phyloP scores from a whole-genome alignment of 2,797 vertebrate genomes.

The Tauraco hartlaubi region DNA sequence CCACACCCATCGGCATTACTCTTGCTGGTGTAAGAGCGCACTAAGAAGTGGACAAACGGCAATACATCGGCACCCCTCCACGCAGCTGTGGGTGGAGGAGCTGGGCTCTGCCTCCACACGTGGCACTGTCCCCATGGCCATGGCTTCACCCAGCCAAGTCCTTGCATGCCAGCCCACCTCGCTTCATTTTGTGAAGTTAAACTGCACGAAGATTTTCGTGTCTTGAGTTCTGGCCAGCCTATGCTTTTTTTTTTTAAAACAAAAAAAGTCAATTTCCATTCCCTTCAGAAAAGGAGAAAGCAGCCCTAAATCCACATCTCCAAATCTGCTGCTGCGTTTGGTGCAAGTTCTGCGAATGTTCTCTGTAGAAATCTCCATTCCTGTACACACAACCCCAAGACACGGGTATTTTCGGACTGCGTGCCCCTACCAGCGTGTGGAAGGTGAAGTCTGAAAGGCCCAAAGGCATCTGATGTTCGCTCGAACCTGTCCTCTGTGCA shows the following conservation, averaged over 20 bases:
- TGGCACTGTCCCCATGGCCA: accelerated
- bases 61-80: accelerated
- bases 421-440: neutral
- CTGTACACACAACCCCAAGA: accelerated
- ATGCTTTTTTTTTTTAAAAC: neutral
- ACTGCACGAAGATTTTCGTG: neutral
- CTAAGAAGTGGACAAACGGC: accelerated
- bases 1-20: neutral
- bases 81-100: neutral
- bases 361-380: neutral
- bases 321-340: neutral
- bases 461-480: neutral
- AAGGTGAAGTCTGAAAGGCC: neutral
- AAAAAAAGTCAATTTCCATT: neutral
- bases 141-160: accelerated
- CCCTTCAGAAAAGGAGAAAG: neutral
- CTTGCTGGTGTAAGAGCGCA: accelerated
- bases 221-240: accelerated
- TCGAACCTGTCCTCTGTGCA: neutral
- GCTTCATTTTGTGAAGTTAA: neutral
- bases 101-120: neutral
- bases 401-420: neutral
- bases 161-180: neutral
- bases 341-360: neutral
- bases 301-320: neutral